Evolutionary conservation across 2,113 vertebrate genomes (phyloP).

Genomic region (Benitochromis conjunctus): DNA sequence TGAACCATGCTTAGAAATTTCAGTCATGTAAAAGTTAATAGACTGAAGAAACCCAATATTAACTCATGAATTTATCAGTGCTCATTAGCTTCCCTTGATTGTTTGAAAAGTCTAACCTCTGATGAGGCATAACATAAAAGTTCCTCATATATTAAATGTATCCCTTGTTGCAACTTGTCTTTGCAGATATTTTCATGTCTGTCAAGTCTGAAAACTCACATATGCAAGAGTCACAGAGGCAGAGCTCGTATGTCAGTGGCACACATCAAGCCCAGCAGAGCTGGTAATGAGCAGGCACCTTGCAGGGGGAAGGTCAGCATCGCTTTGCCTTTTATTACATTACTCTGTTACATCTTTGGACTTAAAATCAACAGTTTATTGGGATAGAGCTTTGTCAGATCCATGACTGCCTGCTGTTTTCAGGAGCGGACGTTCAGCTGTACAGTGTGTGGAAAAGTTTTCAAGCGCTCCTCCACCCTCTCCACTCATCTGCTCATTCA

Average conservation of each 20-base stretch:
- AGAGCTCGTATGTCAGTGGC: neutral
- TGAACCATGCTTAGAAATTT: neutral
- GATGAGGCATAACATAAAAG: neutral
- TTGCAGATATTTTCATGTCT: conserved; percentile 55
- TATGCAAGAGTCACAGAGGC: conserved; percentile 37
- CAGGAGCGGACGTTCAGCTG: conserved; percentile 68
- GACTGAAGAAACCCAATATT: neutral
- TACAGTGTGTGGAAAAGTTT: conserved; percentile 68
- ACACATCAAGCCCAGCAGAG: conserved; percentile 2
- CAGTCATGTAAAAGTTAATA: neutral
- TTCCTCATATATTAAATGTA: neutral
- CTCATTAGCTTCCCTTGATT: neutral
- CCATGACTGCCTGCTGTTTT: neutral
- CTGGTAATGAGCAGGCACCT: neutral
- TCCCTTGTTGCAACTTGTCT: neutral
- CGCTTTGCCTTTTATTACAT: neutral
- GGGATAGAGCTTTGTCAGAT: neutral
- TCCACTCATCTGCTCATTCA: conserved; percentile 76
- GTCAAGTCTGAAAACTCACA: conserved; percentile 49
- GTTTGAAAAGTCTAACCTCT: neutral
- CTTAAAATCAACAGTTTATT: neutral
- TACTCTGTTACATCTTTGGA: neutral
- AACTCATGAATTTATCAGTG: neutral
- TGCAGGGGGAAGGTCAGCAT: conserved; percentile 55
- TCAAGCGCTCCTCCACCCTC: conserved; percentile 76